phyloP scores from a whole-genome alignment of 2,888 invertebrate species.

The Eupithecia vulgata region DNA sequence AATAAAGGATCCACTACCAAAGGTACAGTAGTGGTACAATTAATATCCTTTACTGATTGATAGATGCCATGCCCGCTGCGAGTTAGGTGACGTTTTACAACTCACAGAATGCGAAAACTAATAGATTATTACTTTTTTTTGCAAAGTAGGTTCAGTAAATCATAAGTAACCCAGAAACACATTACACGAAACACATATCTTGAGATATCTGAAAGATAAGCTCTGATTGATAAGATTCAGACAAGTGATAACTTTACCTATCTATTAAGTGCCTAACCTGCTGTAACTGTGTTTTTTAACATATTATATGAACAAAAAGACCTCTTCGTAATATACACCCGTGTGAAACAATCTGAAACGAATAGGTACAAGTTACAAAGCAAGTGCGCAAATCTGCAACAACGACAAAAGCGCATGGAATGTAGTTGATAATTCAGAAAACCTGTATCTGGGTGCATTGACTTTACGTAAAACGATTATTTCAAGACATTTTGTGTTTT shows the following conservation, averaged over 20 bases:
- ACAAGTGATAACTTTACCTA: background rate
- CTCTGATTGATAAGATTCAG: background rate
- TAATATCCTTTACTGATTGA: no score
- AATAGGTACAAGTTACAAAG: slow-evolving; percentile 1
- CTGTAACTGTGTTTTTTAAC: no score
- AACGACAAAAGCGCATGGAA: slow-evolving; percentile 25
- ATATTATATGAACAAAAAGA: background rate
- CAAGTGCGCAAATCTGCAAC: slow-evolving; percentile 11
- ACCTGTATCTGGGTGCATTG: slow-evolving; percentile 33
- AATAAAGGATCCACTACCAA: background rate
- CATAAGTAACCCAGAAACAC: background rate
- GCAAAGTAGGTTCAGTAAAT: background rate
- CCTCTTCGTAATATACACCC: background rate
- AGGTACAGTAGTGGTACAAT: no score
- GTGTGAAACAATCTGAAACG: background rate
- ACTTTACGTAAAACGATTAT: slow-evolving; percentile 30
- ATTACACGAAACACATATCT: background rate
- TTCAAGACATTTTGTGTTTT: slow-evolving; percentile 22
- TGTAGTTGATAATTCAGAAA: slow-evolving; percentile 27
- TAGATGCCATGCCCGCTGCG: background rate
- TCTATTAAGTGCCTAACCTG: no score
- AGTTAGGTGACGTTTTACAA: background rate
- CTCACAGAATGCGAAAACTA: background rate
- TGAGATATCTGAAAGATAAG: background rate
- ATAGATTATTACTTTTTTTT: no score